These are phyloP conservation scores for Pardosa pseudoannulata DNA, from an alignment of 2,888 invertebrate species.

Conservation along the genomic window DNA sequence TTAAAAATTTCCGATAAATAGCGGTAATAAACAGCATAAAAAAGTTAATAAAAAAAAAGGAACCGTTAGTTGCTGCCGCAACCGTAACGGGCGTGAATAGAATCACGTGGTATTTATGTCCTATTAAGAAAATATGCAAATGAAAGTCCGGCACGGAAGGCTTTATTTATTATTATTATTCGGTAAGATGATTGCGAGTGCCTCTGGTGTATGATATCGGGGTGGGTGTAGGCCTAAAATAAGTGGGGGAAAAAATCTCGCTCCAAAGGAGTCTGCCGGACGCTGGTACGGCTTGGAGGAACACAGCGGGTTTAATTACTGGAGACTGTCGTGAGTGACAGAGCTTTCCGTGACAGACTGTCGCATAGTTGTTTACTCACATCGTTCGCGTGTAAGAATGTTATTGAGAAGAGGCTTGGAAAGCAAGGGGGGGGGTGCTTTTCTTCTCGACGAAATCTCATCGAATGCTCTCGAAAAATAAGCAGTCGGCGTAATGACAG, in stretches of 20 bases:
- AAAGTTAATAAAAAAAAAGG: not conserved
- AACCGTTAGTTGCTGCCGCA: too few relatives aligned
- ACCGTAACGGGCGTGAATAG: not conserved
- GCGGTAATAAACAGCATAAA: not conserved
- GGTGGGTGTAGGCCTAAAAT: not conserved
- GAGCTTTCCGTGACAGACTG: not conserved
- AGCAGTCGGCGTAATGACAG: too few relatives aligned
- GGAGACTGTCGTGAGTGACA: not conserved
- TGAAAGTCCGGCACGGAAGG: not conserved
- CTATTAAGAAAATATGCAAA: constrained; percentile 9
- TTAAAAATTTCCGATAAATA: constrained; percentile 1
- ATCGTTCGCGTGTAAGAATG: not conserved
- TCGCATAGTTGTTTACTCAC: not conserved
- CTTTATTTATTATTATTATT: not conserved
- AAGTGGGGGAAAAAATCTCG: not conserved
- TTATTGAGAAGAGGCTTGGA: too few relatives aligned
- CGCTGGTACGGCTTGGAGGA: not conserved
- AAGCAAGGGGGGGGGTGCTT: too few relatives aligned
- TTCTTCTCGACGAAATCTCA: not conserved
- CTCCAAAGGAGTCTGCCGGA: not conserved
- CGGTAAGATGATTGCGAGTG: not conserved
- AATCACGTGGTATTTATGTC: not conserved
- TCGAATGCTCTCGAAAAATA: not conserved
- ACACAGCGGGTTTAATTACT: not conserved
- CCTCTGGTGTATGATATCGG: too few relatives aligned